Base-by-base conservation (phyloP, 2,797 vertebrate genomes). In the Syndactyla subalaris region DNA sequence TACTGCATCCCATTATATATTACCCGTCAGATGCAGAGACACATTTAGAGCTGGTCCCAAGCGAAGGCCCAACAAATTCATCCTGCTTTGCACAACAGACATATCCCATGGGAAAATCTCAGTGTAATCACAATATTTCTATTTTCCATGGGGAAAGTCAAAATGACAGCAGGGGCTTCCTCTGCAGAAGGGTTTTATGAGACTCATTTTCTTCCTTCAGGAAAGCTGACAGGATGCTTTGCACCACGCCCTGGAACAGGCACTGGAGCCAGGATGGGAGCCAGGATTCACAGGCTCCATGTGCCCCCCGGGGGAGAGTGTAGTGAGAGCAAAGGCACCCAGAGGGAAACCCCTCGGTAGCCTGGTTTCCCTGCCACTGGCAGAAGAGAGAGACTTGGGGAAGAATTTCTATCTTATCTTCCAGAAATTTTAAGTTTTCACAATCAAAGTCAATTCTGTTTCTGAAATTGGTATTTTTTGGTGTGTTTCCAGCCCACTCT, bases 161-260 rank as follows among this genome's bases (percentile, higher is more conserved):
- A 66, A 72, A 34, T 9, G 84, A 71, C 73, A 91, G 77, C 81
- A 68, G 89, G 63, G 82, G 38, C 88, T 82, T 86, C 77, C 87
- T 81, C 54, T 54, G 78, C 78, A 81, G 62, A 70, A 86, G 66
- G 67, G 5, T 71, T 63, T 62, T 14, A 26, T 43, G 62, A 24
- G 58, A 91, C 58, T 27, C 84, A 12, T 16, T 12, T 46, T 23
- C 48, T 68, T 84, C 66, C 89, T 93, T 12, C 82, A 82, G 92
- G 82, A 92, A 52, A 76, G 68, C 71, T 65, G 90, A 67, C 71
- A 48, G 14, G 66, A 32, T 0, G 3, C 71, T 71, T 52, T 9
- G 3, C 77, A 68, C 30, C 41, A 29, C 10, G 19, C 45, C 1
- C 30, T 3, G 74, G 73, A 70, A 66, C 12, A 66, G 66, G 91